Conservation (phyloP, 2,113 vertebrate species). For the Trogon surrucura region DNA sequence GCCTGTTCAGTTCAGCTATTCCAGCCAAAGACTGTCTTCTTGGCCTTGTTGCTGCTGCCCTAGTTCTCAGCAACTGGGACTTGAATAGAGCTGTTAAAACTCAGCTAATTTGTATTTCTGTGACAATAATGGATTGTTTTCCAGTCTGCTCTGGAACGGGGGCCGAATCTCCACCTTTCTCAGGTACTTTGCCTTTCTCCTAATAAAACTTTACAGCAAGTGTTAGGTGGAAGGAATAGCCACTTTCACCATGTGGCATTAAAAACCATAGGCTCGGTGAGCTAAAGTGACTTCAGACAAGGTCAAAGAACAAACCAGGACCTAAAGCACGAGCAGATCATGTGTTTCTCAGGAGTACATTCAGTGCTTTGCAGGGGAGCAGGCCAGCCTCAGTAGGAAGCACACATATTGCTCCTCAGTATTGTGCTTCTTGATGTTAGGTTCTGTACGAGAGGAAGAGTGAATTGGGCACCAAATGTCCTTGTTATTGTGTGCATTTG, state of each 20-base stretch:
- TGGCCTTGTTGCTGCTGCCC: not conserved
- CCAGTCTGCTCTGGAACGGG: not conserved
- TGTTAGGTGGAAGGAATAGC: not conserved
- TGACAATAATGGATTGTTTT: not conserved
- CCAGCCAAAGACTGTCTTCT: not conserved
- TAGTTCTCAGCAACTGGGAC: not conserved
- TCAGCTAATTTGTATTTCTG: not conserved
- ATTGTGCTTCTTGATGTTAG: not conserved
- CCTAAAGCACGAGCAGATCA: not conserved
- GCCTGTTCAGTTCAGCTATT: not conserved
- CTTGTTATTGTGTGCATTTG: not conserved
- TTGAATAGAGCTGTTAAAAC: not conserved
- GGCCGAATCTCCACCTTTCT: not conserved
- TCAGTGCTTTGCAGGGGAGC: not conserved
- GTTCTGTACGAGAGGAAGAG: not conserved
- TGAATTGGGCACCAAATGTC: not conserved
- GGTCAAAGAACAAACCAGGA: not conserved
- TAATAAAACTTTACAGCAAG: not conserved
- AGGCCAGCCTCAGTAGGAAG: not conserved
- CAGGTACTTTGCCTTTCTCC: not conserved
- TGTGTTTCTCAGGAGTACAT: not conserved
- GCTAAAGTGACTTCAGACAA: not conserved
- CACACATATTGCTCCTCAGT: not conserved
- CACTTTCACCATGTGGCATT: rapidly evolving
- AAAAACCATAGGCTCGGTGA: not conserved